Percentiles rank a stretch among this genome's conserved stretches.
phyloP scores from a whole-genome alignment of 2,113 vertebrate genomes.

The Caloenas nicobarica region DNA sequence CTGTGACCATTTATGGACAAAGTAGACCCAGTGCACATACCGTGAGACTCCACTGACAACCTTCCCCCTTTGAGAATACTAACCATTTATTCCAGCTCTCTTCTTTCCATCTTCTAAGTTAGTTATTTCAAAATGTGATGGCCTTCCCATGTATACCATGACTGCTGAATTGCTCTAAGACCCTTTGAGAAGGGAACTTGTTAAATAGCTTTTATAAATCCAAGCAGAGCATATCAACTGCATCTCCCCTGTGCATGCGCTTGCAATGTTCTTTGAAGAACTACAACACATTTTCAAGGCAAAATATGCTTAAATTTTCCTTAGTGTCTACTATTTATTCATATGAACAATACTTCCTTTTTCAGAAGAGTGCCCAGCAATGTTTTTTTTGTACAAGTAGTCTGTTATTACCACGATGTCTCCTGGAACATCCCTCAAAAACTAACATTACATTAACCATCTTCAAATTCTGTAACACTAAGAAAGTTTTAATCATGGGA shows the following conservation, averaged over 20 bases:
- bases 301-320: neutral
- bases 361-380: neutral
- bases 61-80: neutral
- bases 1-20: neutral
- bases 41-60: neutral
- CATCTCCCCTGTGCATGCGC: neutral
- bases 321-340: neutral
- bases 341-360: neutral
- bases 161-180: neutral
- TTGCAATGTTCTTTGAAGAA: neutral
- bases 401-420: neutral
- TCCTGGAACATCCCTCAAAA: neutral
- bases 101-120: neutral
- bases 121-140: neutral
- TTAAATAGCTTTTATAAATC: neutral
- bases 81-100: neutral
- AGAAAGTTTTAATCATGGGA: neutral
- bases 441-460: neutral
- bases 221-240: neutral
- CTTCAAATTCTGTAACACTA: neutral
- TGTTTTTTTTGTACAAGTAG: neutral
- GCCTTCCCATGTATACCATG: neutral
- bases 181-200: neutral
- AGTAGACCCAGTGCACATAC: accelerated
- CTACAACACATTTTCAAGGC: neutral